A percentile compares a stretch with the other conserved stretches of the same genome.
These are phyloP conservation scores for Huso huso DNA, from an alignment of 2,797 vertebrate species.

Conservation along the genomic window DNA sequence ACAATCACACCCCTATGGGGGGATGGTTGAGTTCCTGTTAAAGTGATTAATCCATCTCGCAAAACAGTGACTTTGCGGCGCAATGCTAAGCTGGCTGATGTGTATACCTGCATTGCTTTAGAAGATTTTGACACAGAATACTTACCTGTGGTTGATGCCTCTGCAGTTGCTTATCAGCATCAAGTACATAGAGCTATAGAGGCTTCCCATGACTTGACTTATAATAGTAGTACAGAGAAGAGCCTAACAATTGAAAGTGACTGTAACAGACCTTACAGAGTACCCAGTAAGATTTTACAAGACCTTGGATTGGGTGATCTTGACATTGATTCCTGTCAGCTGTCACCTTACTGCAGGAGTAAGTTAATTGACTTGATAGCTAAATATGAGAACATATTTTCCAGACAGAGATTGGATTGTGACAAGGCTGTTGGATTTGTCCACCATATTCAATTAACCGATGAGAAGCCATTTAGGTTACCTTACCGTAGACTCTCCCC, in stretches of 20 bases:
- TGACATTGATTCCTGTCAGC: background rate
- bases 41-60: slow-evolving; percentile 10
- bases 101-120: slow-evolving; percentile 14
- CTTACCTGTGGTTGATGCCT: background rate
- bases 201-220: no score
- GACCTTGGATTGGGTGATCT: slow-evolving; percentile 5
- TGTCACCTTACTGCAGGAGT: no score
- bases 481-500: background rate
- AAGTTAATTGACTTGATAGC: background rate
- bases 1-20: slow-evolving; percentile 1
- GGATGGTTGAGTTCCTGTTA: slow-evolving; percentile 20
- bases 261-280: background rate
- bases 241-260: background rate
- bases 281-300: background rate
- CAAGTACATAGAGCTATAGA: background rate
- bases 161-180: background rate
- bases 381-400: background rate
- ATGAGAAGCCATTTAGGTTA: slow-evolving; percentile 3
- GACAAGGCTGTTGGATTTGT: background rate
- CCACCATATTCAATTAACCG: background rate
- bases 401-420: slow-evolving; percentile 6
- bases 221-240: background rate
- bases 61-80: slow-evolving; percentile 15
- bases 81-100: slow-evolving; percentile 23
- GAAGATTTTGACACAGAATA: slow-evolving; percentile 13